Evolutionary conservation across 2,113 vertebrate genomes (phyloP).

Genomic region (Myotis davidii): DNA sequence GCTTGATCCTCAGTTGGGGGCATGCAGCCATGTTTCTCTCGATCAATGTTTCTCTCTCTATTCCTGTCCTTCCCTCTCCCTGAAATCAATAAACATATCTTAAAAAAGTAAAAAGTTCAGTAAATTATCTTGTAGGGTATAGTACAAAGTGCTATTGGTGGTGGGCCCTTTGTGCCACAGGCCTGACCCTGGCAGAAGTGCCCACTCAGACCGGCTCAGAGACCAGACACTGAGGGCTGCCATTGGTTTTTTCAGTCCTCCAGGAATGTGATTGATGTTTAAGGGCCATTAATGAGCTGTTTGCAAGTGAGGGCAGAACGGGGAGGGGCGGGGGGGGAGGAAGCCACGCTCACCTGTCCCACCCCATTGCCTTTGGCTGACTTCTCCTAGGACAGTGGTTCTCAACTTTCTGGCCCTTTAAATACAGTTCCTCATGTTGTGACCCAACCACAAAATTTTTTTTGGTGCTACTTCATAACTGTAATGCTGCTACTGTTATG

Average conservation of each 20-base stretch:
- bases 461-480: too few relatives aligned
- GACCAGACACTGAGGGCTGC: background rate
- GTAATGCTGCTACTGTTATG: too few relatives aligned
- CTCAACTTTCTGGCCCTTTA: too few relatives aligned
- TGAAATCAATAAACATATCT: too few relatives aligned
- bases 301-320: background rate
- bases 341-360: background rate
- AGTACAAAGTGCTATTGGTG: background rate
- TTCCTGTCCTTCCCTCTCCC: too few relatives aligned
- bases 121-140: background rate
- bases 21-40: too few relatives aligned
- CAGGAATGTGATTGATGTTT: background rate
- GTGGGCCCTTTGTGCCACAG: background rate
- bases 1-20: too few relatives aligned
- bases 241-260: background rate
- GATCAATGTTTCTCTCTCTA: too few relatives aligned
- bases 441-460: too few relatives aligned
- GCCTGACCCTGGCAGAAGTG: background rate
- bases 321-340: too few relatives aligned
- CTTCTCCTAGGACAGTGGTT: background rate
- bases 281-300: background rate
- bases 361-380: background rate
- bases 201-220: too few relatives aligned
- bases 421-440: too few relatives aligned
- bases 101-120: background rate